Base-by-base conservation (phyloP, 1,140 invertebrate genomes). In the Ostrea denselamellosa region DNA sequence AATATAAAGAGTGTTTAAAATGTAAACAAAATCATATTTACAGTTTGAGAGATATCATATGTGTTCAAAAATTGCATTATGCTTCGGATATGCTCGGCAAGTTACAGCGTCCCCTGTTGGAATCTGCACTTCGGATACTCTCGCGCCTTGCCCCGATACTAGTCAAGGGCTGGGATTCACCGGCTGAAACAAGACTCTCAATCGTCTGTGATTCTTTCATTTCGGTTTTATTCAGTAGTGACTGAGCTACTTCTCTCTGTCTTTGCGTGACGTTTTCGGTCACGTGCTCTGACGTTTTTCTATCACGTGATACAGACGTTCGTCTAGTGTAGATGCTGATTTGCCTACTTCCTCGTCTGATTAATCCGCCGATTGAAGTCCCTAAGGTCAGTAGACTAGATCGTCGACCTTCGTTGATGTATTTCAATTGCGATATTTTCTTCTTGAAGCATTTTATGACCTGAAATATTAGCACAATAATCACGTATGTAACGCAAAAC, bases 71-170 rank as follows among this genome's bases (percentile, higher is more conserved):
- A 5, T 44, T 2, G 34, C 1, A n/a, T 77, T 25, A 77, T 25
- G 28, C 68, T 77, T 77, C 68, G 68, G 68, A 77, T 34, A 77
- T 77, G 25, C 22, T 77, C 25, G 68, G 68, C 68, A 77, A 34
- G 25, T 77, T 77, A 77, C 68, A 34, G 25, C 68, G 68, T 5
- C 25, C 28, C 25, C 14, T 77, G 25, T 22, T 28, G 14, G 68
- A 77, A 77, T 77, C 68, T 22, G 28, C 22, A 77, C 68, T 77
- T 77, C 68, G 68, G 68, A 77, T 77, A 77, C 68, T 77, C 68
- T 77, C 68, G 25, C 68, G 68, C 25, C 68, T 77, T 2, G 14
- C 25, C 25, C 68, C 25, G 3, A 14, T 77, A 77, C 25, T 34
- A 9, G 68, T 77, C 17, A 77, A 28, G 28, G 68, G 28, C 22